A percentile compares a stretch with the other conserved stretches of the same genome.
These are phyloP conservation scores for Drosophila suzukii DNA, from an alignment of 1,140 invertebrate species.

Conservation along the genomic window DNA sequence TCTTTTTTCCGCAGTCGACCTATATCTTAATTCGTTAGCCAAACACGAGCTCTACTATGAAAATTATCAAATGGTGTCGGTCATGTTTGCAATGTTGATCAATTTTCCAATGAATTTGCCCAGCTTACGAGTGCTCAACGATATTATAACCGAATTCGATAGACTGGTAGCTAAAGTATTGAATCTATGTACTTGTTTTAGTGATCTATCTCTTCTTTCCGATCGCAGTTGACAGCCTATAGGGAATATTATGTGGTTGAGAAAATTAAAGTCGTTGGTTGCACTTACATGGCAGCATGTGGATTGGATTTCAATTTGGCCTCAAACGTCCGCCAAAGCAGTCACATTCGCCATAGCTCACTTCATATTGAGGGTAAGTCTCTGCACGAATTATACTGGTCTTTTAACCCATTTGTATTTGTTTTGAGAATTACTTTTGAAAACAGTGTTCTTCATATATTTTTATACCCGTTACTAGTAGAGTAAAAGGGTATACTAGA, in stretches of 20 bases:
- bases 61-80: constrained; percentile 92
- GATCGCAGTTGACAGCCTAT: constrained; percentile 29
- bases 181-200: background rate
- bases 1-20: background rate
- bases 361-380: background rate
- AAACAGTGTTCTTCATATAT: too few species aligned
- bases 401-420: too few species aligned
- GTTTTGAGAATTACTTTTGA: too few species aligned
- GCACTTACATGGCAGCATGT: constrained; percentile 97
- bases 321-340: background rate
- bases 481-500: too few species aligned
- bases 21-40: constrained; percentile 79
- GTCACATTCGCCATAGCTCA: constrained; percentile 2
- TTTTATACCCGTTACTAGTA: too few species aligned
- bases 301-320: constrained; percentile 87
- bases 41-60: constrained; percentile 93
- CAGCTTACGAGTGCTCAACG: constrained; percentile 92
- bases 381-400: too few species aligned
- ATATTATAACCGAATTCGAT: constrained; percentile 96
- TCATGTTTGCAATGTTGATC: constrained; percentile 96
- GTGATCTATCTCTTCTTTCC: background rate
- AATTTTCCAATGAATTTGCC: constrained; percentile 88
- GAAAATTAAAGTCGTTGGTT: constrained; percentile 97
- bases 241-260: constrained; percentile 85
- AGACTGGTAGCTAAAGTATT: constrained; percentile 72